These are phyloP conservation scores for Alviniconcha marisindica DNA, from an alignment of 1,140 invertebrate genomes.

Conservation along the genomic window DNA sequence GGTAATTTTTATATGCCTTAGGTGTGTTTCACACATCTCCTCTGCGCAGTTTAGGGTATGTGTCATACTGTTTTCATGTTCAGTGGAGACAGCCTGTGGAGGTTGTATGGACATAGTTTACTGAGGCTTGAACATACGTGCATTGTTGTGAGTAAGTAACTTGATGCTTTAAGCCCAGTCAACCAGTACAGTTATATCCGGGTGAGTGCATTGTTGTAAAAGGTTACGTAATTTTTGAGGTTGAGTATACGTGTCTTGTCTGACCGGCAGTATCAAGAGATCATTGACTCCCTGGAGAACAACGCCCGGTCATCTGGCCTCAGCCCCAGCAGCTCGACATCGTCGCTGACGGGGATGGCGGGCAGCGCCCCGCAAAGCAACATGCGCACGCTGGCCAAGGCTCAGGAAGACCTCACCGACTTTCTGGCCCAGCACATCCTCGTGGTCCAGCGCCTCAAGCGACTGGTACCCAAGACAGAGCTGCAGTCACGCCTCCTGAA, in stretches of 20 bases:
- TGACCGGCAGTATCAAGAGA: constrained; percentile 62
- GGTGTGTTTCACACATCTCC: no score
- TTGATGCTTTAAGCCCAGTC: no score
- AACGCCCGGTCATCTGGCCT: constrained; percentile 38
- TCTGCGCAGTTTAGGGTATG: no score
- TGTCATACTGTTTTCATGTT: no score
- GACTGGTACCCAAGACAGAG: constrained; percentile 55
- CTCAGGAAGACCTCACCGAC: constrained; percentile 68
- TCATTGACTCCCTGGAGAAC: constrained; percentile 62
- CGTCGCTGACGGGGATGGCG: background rate
- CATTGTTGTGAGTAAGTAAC: no score
- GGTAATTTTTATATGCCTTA: no score
- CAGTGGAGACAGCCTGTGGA: no score
- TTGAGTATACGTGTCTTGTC: background rate
- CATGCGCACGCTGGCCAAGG: constrained; percentile 62
- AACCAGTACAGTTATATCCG: no score
- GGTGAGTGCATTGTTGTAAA: no score
- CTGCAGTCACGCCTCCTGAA: constrained; percentile 58
- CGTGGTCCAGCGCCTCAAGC: constrained; percentile 58
- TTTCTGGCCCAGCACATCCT: constrained; percentile 56
- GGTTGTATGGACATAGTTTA: no score
- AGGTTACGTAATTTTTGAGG: no score
- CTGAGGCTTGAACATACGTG: no score
- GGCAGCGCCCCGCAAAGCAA: constrained; percentile 48
- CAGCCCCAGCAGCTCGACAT: background rate